A percentile compares a stretch with the other conserved stretches of the same genome.
Evolutionary conservation across 2,113 vertebrate species (phyloP).

Genomic region (Benthochromis sp.): DNA sequence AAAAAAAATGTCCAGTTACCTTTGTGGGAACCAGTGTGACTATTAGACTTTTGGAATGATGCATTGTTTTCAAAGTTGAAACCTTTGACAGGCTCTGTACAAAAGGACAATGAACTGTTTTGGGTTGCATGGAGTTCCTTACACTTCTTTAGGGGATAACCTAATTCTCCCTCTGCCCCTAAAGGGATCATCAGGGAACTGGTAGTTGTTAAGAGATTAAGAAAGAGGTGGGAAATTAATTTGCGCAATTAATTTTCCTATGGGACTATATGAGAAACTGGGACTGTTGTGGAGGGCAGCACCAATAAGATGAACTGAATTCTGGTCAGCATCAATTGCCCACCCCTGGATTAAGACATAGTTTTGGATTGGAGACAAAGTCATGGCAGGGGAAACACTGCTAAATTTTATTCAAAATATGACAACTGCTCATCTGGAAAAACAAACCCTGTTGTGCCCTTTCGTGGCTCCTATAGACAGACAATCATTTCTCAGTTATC

Average conservation of each 20-base stretch:
- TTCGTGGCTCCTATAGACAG: neutral
- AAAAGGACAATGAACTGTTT: neutral
- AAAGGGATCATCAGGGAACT: neutral
- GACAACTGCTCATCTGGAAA: neutral
- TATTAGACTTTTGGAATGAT: neutral
- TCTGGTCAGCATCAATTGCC: neutral
- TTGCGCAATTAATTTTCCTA: neutral
- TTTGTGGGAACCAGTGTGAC: neutral
- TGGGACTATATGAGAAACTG: neutral
- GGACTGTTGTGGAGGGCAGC: neutral
- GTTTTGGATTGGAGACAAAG: neutral
- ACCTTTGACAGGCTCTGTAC: neutral
- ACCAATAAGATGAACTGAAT: neutral
- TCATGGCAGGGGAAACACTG: neutral
- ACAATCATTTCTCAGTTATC: neutral
- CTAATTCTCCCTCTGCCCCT: neutral
- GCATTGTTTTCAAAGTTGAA: neutral
- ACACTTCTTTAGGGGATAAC: neutral
- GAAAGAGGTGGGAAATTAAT: neutral
- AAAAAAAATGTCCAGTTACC: neutral
- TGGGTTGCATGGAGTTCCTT: neutral
- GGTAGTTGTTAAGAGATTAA: neutral
- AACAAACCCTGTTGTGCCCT: neutral
- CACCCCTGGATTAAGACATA: neutral
- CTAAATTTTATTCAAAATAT: neutral